phyloP scores from a whole-genome alignment of 2,113 vertebrate genomes.

The Chloroceryle aenea region DNA sequence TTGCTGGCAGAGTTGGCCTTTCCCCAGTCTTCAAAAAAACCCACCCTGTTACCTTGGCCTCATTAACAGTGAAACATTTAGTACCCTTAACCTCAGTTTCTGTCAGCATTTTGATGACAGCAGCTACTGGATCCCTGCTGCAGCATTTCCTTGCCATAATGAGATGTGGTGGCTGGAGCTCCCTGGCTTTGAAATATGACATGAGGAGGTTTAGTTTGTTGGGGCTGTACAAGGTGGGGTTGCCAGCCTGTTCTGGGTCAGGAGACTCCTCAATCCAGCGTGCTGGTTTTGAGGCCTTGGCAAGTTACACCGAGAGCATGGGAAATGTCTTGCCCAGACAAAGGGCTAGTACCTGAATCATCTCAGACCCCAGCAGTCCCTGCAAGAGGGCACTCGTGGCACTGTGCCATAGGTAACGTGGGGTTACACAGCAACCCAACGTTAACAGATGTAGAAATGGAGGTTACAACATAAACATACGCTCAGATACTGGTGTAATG shows the following conservation, averaged over 20 bases:
- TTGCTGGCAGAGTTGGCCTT: neutral
- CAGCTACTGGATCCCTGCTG: neutral
- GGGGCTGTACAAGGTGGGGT: neutral
- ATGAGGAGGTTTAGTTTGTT: neutral
- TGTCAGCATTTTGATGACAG: neutral
- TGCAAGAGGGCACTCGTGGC: neutral
- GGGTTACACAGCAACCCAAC: neutral
- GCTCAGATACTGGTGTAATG: neutral
- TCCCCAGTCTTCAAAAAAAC: neutral
- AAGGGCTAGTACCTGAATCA: neutral
- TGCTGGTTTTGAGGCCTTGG: neutral
- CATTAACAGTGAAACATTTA: neutral
- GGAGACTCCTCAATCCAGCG: neutral
- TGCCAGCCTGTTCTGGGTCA: neutral
- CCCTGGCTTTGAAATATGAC: neutral
- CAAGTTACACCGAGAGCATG: neutral
- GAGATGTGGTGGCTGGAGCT: neutral
- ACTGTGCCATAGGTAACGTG: accelerated
- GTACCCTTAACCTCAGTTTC: neutral
- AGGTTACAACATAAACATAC: neutral
- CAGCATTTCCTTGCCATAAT: neutral
- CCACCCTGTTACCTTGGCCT: accelerated
- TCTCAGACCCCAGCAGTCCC: accelerated
- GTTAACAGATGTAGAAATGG: neutral
- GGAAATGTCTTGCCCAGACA: neutral